phyloP scores from a whole-genome alignment of 2,888 invertebrate species.

The Tanypteryx hageni region DNA sequence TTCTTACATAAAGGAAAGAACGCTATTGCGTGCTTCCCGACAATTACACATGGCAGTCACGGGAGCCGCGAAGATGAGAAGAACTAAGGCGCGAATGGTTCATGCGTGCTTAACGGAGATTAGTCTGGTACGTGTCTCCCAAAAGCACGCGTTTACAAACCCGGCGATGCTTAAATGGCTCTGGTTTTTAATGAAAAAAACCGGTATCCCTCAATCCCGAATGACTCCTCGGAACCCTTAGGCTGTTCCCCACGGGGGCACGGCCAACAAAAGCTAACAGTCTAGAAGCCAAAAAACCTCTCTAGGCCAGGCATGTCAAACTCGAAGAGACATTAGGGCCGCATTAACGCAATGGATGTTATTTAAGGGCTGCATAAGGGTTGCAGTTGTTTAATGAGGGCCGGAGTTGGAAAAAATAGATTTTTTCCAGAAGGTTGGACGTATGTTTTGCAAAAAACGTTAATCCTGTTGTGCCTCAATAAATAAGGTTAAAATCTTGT shows the following conservation, averaged over 20 bases:
- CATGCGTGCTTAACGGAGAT: conserved; percentile 2
- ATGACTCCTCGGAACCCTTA: background rate
- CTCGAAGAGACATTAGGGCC: too few species aligned
- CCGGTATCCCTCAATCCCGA: background rate
- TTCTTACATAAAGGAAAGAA: background rate
- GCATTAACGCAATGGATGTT: too few species aligned
- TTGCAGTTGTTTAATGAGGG: too few species aligned
- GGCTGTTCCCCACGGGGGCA: background rate
- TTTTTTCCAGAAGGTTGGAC: too few species aligned
- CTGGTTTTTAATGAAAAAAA: background rate
- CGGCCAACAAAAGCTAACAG: background rate
- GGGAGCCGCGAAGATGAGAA: background rate
- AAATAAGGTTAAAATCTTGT: too few species aligned
- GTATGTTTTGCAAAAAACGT: too few species aligned
- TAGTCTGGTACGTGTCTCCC: background rate
- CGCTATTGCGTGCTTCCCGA: background rate
- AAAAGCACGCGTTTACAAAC: background rate
- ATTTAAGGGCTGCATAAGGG: too few species aligned
- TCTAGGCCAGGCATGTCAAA: background rate
- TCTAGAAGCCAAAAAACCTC: background rate
- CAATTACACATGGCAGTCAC: background rate
- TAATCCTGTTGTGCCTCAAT: too few species aligned
- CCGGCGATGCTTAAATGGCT: background rate
- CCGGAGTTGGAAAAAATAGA: too few species aligned
- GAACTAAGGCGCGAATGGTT: background rate